Evolutionary conservation across 2,113 vertebrate genomes (phyloP).

Genomic region (Pelobates fuscus): DNA sequence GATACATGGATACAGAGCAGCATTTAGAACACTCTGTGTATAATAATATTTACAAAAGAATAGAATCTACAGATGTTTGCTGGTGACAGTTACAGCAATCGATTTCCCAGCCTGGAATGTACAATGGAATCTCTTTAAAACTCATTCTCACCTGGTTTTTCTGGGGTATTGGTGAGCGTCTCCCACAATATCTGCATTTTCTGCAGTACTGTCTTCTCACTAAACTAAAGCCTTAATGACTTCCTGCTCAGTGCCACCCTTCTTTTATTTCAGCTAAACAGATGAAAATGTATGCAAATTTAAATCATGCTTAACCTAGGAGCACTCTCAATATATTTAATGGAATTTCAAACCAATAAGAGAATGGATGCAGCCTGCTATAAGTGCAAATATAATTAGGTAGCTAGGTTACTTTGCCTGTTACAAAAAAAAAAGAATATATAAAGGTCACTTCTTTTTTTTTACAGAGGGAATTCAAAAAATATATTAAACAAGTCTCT

Average conservation of each 20-base stretch:
- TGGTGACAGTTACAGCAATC: no score
- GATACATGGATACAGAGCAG: no score
- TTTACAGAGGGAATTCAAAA: neutral
- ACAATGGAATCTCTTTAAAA: no score
- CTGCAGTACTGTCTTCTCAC: slow-evolving; percentile 78
- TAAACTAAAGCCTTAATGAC: slow-evolving; percentile 90
- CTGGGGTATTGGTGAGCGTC: neutral
- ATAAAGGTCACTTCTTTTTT: slow-evolving; percentile 66
- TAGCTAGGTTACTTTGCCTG: slow-evolving; percentile 77
- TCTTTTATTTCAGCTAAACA: slow-evolving; percentile 99
- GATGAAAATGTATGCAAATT: slow-evolving; percentile 99
- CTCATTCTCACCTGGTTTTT: slow-evolving; percentile 80
- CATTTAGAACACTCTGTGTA: no score
- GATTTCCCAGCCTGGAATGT: no score
- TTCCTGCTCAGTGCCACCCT: slow-evolving; percentile 89
- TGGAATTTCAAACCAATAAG: slow-evolving; percentile 97
- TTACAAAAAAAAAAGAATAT: slow-evolving; percentile 61
- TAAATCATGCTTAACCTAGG: slow-evolving; percentile 99
- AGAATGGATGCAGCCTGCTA: slow-evolving; percentile 74
- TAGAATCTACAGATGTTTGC: no score
- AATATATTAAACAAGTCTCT: slow-evolving; percentile 1
- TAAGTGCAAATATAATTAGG: slow-evolving; percentile 88
- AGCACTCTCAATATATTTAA: slow-evolving; percentile 95
- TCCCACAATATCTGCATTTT: slow-evolving; percentile 55
- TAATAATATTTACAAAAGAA: no score